Evolutionary conservation across 35 echinoderm and acorn worm species (phyloP), one percentile per base, ranked within the genome.

Genomic region (Ophioderma brevispina): DNA sequence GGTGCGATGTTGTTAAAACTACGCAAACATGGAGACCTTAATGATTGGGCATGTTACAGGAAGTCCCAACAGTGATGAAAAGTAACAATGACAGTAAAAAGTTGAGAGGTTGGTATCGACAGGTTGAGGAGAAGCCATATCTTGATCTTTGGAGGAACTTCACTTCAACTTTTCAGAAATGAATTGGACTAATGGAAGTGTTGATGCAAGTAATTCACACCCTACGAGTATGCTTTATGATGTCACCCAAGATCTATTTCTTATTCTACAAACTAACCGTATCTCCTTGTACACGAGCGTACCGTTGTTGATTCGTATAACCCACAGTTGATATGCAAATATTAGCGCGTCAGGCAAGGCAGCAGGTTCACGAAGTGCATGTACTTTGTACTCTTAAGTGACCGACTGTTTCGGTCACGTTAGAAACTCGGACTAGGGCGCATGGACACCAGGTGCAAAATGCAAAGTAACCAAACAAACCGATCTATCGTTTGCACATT

Each of bases 1-100:
- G 81, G 81, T 84, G 81, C 34, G 31, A 84, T 21, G 42, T 84
- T 31, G n/a, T n/a, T n/a, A n/a, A 84, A 84, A 19, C 19, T 84
- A 11, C 49, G 40, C 32, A 31, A 31, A 0, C 49, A 35, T 32
- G 3, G 81, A 84, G 17, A 35, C 19, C 6, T 34, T 84, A 35
- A 21, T 84, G n/a, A 42, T 59, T 46, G 81, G 39, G 0, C 31
- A 1, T 46, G 18, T 33, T 84, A 59, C 31, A 25, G 43, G 31
- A 31, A 56, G 81, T 19, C 81, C 81, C 13, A 84, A 55, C 42
- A 84, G 81, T 84, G 37, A 13, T 1, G 46, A 84, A n/a, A 31
- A 1, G 31, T 31, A 84, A 84, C 34, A 84, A 84, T 55, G 40
- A 30, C 8, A 77, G 17, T 4, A 32, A 35, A 1, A 25, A 84